Conservation (phyloP, 2,797 vertebrate species). For the Tenualosa ilisha region DNA sequence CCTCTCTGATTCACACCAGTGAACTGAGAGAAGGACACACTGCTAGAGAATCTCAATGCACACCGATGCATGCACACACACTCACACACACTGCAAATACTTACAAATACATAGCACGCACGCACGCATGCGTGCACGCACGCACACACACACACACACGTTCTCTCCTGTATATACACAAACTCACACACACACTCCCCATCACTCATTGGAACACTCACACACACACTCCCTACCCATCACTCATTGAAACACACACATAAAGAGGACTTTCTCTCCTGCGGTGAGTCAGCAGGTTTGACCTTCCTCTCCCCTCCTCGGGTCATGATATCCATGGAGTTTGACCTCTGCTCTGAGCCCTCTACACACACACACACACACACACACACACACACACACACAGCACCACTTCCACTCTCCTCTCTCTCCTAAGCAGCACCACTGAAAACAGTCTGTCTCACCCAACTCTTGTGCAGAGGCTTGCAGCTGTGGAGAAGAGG, state of each 20-base stretch:
- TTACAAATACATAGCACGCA: no score
- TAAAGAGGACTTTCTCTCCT: background rate
- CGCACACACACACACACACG: background rate
- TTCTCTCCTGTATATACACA: background rate
- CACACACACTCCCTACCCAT: slow-evolving; percentile 12
- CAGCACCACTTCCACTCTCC: no score
- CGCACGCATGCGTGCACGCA: no score
- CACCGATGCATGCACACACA: background rate
- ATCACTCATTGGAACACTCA: slow-evolving; percentile 10
- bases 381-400: no score
- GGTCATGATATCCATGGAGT: background rate
- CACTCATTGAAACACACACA: background rate
- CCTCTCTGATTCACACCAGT: slow-evolving; percentile 22
- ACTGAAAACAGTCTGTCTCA: background rate
- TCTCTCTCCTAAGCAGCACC: background rate
- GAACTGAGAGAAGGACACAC: background rate
- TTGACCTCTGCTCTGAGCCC: background rate
- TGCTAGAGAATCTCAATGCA: slow-evolving; percentile 6
- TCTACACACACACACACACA: background rate
- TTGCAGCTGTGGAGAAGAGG: background rate
- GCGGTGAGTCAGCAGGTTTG: background rate
- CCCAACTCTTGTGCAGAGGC: background rate
- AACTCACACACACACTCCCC: slow-evolving; percentile 12
- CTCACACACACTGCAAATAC: no score
- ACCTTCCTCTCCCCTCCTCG: background rate